A percentile compares a stretch with the other conserved stretches of the same genome.
Evolutionary conservation across 2,888 invertebrate species (phyloP).

Genomic region (Camponotus fellah): DNA sequence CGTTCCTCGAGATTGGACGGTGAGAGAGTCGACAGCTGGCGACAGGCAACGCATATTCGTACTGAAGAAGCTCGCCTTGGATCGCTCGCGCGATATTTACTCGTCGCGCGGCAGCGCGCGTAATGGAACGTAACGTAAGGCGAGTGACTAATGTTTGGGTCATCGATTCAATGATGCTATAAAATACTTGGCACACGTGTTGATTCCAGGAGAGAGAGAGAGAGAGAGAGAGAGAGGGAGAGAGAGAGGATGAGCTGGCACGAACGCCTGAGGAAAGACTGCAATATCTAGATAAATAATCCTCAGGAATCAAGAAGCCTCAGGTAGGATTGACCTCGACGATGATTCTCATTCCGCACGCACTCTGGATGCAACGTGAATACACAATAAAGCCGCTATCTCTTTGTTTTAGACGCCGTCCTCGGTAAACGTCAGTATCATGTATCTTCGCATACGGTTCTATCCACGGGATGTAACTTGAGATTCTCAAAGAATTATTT

Average conservation of each 20-base stretch:
- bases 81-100: conserved; percentile 51
- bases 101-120: conserved; percentile 54
- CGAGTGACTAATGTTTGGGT: conserved; percentile 74
- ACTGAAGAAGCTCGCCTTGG: conserved; percentile 75
- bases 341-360: conserved; percentile 13
- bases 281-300: neutral
- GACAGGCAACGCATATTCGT: conserved; percentile 29
- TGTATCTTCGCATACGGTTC: conserved; percentile 20
- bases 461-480: neutral
- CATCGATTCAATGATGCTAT: conserved; percentile 68
- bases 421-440: conserved; percentile 28
- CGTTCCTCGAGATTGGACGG: neutral
- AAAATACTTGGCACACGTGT: conserved; percentile 40
- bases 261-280: neutral
- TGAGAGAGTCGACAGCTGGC: conserved; percentile 29
- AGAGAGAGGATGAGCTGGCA: neutral
- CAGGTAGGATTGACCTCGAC: neutral
- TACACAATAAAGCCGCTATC: conserved; percentile 15
- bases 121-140: conserved; percentile 51
- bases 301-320: neutral
- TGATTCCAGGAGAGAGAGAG: neutral
- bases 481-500: neutral
- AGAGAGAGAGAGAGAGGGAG: neutral
- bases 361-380: conserved; percentile 4
- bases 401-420: conserved; percentile 38